Base-by-base conservation (phyloP, 1,140 invertebrate species). In the Plutomurus gul region DNA sequence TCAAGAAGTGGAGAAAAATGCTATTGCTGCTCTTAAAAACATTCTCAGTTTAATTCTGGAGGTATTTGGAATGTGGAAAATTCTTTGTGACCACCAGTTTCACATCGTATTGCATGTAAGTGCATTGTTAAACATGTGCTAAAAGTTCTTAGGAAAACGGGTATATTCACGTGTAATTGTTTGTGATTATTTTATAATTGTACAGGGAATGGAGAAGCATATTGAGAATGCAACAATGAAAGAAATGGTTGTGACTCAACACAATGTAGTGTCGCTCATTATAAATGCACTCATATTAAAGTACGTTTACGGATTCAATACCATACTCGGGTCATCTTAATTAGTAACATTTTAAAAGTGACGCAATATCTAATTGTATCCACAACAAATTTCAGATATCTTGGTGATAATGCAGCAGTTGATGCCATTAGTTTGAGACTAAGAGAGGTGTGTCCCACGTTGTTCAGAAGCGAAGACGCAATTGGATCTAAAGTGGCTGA, bases 381-480 rank as follows among this genome's bases (percentile, higher is more conserved):
- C 40, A 43, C n/a, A 10, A n/a, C 40, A 43, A 43, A 10, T 40
- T 25, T 56, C 79, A 89, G 93, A 76, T 99, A 99, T 87, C 89
- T 99, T 1, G 93, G 93, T 75, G 97, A 99, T 86, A 96, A 97
- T 87, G 95, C 97, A 0, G 95, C 94, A 3, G 95, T 97, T 0
- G 95, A 97, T 86, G 91, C 93, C 0, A 95, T 99, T 39, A 98
- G 95, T 79, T 87, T 89, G 18, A 93, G 93, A 86, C 87, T 99
- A n/a, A 88, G 96, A 70, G 92, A 97, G 85, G 89, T 96, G 0
- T 99, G 97, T 86, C 97, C 97, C 0, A 94, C 93, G 84, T 89
- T 99, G 1, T 99, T 98, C 85, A 93, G 93, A 84, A 92, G 92
- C 84, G 97, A 99, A 89, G 97, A 99, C 89, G 97, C 96, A 18